Base-by-base conservation (phyloP, 64 coral and sea anemone species). In the Dendrophyllia cribrosa region DNA sequence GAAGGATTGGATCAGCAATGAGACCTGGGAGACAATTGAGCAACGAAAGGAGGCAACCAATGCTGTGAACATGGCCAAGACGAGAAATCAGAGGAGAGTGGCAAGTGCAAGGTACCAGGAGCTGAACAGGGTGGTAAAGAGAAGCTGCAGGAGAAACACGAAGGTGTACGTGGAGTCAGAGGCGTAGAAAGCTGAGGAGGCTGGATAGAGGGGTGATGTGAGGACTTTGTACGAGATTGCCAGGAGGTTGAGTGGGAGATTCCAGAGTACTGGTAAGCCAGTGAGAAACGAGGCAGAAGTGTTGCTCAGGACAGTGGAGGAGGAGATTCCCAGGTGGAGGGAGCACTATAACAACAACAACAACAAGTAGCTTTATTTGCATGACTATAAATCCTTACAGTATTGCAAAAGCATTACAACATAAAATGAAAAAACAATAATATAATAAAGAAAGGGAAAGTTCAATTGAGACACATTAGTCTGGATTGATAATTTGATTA, bases 1-100 rank as follows among this genome's bases (percentile, higher is more conserved):
- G 66, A 79, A 68, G 52, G 19, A 90, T 63, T 81, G 62, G 48
- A 71, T 69, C 74, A 67, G 58, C 9, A 63, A 89, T 13, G 59
- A 89, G 8, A 89, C 59, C 43, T 89, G 88, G 88, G 48, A 90
- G 76, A 90, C 23, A 79, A 90, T 80, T 14, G 74, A 80, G 64
- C 60, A 90, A 46, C 59, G 62, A 76, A 90, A 90, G 51, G 47
- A 46, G 9, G 76, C 76, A 71, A 80, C 66, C 6, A 90, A 79
- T 10, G 49, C 45, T 25, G 25, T 5, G 17, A 89, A 89, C 75
- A 62, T 52, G 43, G 17, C 88, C 46, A 89, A 59, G 64, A 89
- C 48, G 34, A 89, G 44, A 48, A 66, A 66, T 6, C 74, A 79
- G 88, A 79, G 19, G 88, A 69, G 87, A 45, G 74, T 63, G 64